Base-by-base conservation (phyloP, 1,140 invertebrate species). In the Sesamia nonagrioides region DNA sequence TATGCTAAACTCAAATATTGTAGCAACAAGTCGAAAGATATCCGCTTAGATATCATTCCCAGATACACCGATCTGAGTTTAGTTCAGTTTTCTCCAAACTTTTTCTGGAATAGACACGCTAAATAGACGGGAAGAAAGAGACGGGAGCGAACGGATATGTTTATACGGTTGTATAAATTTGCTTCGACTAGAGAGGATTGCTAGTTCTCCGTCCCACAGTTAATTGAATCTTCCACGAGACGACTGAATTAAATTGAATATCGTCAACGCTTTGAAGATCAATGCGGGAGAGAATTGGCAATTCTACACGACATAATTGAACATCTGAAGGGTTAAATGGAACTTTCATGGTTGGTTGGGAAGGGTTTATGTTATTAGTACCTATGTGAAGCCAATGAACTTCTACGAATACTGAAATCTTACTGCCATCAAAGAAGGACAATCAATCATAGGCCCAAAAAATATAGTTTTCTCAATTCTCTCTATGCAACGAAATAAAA, bases 221-320 rank as follows among this genome's bases (percentile, higher is more conserved):
- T 69, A 69, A 69, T 69, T 69, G 42, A 69, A 69, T 69, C 66
- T 69, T 50, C 42, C 13, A 50, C 45, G 17, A 69, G 42, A 69
- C 50, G 50, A 69, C 66, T 50, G 66, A 69, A 69, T 69, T 69
- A 69, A 69, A 69, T 69, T 69, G 66, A 50, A 50, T 69, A 69
- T 50, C 66, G 66, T 69, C 33, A 69, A 69, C 18, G 66, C 66
- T 69, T 69, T 50, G 66, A 50, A 69, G 66, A 69, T 69, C 66
- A 69, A 69, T 69, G 42, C 27, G 15, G 9, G 1, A 50, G 18
- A 13, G 21, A 69, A 69, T 69, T 27, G 66, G 42, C 11, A 9
- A 27, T 21, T 69, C 40, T 69, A 69, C 18, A 42, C 21, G 18
- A 15, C 33, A 4, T 50, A 33, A n/a, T 27, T 69, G 42, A 69